Conservation (phyloP, 2,797 vertebrate genomes). For the Glossophaga mutica region DNA sequence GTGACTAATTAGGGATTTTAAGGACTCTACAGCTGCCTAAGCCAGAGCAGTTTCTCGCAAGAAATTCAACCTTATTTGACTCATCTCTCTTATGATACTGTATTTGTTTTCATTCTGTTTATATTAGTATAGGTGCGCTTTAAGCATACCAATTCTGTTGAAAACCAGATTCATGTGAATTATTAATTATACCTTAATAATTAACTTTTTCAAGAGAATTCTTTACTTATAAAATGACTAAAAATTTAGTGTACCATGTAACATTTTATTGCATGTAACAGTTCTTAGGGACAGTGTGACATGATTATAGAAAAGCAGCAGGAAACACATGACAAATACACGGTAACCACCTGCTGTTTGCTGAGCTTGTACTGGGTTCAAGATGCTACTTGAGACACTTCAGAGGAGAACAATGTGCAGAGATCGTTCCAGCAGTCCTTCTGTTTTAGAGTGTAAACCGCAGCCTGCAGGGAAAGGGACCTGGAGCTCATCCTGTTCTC, state of each 20-base stretch:
- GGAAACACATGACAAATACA: background rate
- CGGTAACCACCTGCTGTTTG: background rate
- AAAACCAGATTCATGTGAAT: background rate
- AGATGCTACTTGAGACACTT: background rate
- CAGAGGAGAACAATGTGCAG: background rate
- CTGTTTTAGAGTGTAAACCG: background rate
- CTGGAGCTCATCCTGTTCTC: background rate
- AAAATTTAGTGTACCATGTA: background rate
- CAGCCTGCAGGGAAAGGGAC: too few species aligned
- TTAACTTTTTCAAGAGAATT: background rate
- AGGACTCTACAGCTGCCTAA: background rate
- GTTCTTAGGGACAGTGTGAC: background rate
- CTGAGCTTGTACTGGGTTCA: background rate
- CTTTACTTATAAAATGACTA: background rate
- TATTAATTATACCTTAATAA: conserved; percentile 1
- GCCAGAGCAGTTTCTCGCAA: background rate
- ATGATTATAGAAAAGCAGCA: background rate
- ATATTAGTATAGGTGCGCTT: background rate
- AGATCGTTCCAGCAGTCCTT: too few species aligned
- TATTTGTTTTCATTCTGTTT: background rate
- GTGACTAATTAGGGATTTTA: background rate
- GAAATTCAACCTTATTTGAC: background rate
- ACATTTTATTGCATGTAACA: background rate
- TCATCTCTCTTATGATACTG: background rate
- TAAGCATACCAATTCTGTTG: background rate